Base-by-base conservation (phyloP, 2,888 invertebrate genomes). In the Drosophila cognata region DNA sequence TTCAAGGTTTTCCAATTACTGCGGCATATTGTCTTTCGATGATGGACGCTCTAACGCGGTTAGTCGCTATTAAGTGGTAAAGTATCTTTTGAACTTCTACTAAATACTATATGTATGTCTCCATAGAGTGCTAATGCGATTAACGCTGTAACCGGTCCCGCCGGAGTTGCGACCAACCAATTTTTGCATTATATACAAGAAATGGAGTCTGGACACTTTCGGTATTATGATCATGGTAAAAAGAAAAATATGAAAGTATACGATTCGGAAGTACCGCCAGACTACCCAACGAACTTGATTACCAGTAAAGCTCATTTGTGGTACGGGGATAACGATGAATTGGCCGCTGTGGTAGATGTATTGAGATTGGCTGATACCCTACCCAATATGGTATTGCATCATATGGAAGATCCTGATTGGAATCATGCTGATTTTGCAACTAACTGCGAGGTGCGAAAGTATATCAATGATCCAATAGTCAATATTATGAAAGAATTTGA, bases 131-230 rank as follows among this genome's bases (percentile, higher is more conserved):
- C 74, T n/a, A 33, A 61, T 6, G 51, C 36, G 5, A 68, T 64
- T 1, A 33, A 74, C 8, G 66, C 65, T 2, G 51, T 76, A 18
- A 82, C 85, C 16, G 77, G 76, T 67, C 91, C 89, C 0, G 90
- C 88, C 6, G 91, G 91, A 1, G 48, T 68, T 10, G 91, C 91
- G 0, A 87, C 86, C 1, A 81, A 88, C 74, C 91, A 91, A 57
- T 66, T 88, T 2, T 64, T 86, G 13, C 91, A 91, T 59, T 91
- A 90, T 29, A 43, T 88, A 63, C 91, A 91, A 64, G 82, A 84
- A 16, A 82, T 84, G 7, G 82, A 82, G 25, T 87, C 88, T 0
- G 81, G 79, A 5, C 58, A 81, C 16, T 91, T 89, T 18, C 76
- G 87, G 0, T 77, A 74, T 7, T 91, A 83, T 10, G 91, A 91